These are phyloP conservation scores for Atractosteus spatula DNA, from an alignment of 2,113 vertebrate species.

Conservation along the genomic window DNA sequence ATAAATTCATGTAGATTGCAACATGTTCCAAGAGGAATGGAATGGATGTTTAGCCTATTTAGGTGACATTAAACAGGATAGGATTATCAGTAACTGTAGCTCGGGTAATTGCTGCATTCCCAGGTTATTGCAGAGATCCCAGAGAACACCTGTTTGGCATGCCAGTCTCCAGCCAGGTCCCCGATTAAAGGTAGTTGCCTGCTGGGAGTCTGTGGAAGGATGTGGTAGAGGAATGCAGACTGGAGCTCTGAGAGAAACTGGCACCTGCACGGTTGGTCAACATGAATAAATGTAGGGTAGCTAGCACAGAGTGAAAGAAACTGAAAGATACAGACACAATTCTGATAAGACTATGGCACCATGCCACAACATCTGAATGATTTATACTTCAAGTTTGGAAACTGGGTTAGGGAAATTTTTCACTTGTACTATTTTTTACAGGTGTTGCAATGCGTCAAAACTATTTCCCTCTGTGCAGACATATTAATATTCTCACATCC, in stretches of 20 bases:
- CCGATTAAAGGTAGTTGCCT: not conserved
- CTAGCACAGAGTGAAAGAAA: not conserved
- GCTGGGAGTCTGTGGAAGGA: not conserved
- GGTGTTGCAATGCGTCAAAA: not conserved
- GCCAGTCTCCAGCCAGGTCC: not conserved
- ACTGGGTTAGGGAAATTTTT: not conserved
- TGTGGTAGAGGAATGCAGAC: not conserved
- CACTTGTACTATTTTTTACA: not conserved
- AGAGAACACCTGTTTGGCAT: conserved; percentile 3
- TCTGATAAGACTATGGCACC: not conserved
- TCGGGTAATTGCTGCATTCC: not conserved
- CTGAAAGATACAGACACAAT: not conserved
- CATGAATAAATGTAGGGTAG: too few relatives aligned
- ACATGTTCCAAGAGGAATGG: too few relatives aligned
- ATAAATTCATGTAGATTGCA: not conserved
- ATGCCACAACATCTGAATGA: not conserved
- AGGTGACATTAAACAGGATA: not conserved
- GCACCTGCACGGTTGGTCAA: not conserved
- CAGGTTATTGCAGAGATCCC: not conserved
- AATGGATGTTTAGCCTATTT: not conserved
- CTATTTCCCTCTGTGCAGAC: not conserved
- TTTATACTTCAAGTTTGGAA: not conserved
- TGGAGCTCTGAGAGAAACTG: too few relatives aligned
- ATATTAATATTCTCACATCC: not conserved
- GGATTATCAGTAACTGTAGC: not conserved